These are phyloP conservation scores for Marronus borbonicus DNA, from an alignment of 2,888 invertebrate species.

Conservation along the genomic window DNA sequence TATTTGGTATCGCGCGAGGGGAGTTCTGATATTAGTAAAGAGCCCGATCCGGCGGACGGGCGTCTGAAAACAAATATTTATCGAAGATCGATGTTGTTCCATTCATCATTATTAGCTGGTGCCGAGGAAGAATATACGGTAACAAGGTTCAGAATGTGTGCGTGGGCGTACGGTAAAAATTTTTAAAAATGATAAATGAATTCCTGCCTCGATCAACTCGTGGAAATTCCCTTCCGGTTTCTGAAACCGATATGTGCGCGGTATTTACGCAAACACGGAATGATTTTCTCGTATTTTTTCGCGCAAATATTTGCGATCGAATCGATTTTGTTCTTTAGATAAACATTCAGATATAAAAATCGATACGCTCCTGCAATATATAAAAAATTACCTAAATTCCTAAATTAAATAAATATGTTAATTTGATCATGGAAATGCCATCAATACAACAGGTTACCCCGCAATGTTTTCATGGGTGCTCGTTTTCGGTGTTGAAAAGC, in stretches of 20 bases:
- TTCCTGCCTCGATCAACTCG: conserved; percentile 14
- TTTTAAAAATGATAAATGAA: conserved; percentile 45
- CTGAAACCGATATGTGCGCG: conserved; percentile 3
- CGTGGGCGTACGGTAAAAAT: conserved; percentile 32
- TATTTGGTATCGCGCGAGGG: too few relatives aligned
- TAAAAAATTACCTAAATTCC: too few relatives aligned
- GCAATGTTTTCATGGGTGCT: too few relatives aligned
- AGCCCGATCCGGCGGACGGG: background rate
- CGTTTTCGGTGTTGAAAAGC: too few relatives aligned
- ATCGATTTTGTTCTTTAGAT: too few relatives aligned
- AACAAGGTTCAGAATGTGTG: conserved; percentile 39
- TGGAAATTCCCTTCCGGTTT: conserved; percentile 32
- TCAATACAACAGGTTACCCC: too few relatives aligned
- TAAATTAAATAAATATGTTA: too few relatives aligned
- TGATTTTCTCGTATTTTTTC: conserved; percentile 4
- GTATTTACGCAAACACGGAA: background rate
- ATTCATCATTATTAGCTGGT: conserved; percentile 46
- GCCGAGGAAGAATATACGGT: conserved; percentile 18
- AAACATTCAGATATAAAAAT: too few relatives aligned
- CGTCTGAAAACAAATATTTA: conserved; percentile 41
- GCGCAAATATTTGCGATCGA: conserved; percentile 3
- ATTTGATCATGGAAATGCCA: too few relatives aligned
- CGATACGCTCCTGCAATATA: too few relatives aligned
- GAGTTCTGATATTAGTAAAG: background rate
- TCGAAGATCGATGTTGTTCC: conserved; percentile 44